Conservation (phyloP, 2,113 vertebrate genomes). For the Cheirogaleus medius region DNA sequence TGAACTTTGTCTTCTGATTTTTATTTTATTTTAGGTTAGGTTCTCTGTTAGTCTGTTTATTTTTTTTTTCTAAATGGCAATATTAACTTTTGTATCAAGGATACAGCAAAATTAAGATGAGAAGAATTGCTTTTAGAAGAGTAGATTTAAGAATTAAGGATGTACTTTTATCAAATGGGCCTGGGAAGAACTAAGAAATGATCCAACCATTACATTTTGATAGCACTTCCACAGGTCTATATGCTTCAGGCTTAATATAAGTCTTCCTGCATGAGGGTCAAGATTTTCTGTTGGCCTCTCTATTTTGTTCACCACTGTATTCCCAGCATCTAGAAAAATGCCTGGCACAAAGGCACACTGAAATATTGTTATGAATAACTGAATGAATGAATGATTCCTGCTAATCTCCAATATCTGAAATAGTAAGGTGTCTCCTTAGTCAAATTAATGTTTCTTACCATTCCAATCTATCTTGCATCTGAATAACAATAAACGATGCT, state of each 20-base stretch:
- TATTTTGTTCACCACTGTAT: not conserved
- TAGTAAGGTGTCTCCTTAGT: not conserved
- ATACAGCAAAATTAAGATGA: not conserved
- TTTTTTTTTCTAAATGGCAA: not conserved
- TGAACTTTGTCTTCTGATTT: not conserved
- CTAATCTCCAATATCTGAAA: not conserved
- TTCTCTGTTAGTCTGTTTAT: not conserved
- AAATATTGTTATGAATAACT: not conserved
- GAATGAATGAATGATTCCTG: not conserved
- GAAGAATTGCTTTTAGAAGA: not conserved
- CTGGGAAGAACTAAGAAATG: not conserved
- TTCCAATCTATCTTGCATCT: not conserved
- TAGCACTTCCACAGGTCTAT: not conserved
- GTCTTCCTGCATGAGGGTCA: not conserved
- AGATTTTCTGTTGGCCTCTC: not conserved
- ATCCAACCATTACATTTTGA: not conserved
- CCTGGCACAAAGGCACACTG: not conserved
- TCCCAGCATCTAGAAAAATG: not conserved
- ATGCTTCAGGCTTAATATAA: not conserved
- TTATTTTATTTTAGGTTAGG: not conserved
- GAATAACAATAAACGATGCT: not conserved
- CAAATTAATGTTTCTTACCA: not conserved
- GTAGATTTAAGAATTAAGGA: not conserved
- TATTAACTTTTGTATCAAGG: not conserved
- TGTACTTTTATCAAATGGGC: not conserved